Evolutionary conservation across 2,113 vertebrate species (phyloP).

Genomic region (Thunnus maccoyii): DNA sequence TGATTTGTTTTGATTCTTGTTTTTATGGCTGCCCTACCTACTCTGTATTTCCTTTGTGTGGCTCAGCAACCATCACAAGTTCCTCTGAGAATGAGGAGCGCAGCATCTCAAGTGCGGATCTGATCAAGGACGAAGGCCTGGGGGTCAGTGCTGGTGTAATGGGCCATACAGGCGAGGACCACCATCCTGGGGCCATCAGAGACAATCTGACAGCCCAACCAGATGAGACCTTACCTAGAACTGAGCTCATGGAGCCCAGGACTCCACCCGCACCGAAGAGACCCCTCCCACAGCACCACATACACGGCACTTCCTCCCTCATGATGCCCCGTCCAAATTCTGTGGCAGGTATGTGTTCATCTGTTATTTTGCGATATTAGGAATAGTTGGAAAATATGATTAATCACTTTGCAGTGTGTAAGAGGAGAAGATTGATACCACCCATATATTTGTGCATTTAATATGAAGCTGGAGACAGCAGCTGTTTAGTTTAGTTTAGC

Average conservation of each 20-base stretch:
- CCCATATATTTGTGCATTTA: not conserved
- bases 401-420: not conserved
- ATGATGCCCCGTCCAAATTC: slow-evolving; percentile 97
- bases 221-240: slow-evolving; percentile 66
- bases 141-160: slow-evolving; percentile 70
- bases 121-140: slow-evolving; percentile 90
- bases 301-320: slow-evolving; percentile 88
- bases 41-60: slow-evolving; percentile 29
- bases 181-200: slow-evolving; percentile 86
- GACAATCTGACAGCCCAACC: slow-evolving; percentile 77
- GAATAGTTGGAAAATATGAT: not conserved
- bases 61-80: slow-evolving; percentile 94
- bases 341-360: slow-evolving; percentile 91
- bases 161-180: slow-evolving; percentile 82
- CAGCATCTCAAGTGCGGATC: slow-evolving; percentile 92
- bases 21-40: slow-evolving; percentile 3
- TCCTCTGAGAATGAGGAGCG: slow-evolving; percentile 98
- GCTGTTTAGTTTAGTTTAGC: not conserved
- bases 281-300: slow-evolving; percentile 83
- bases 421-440: not conserved
- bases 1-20: not conserved
- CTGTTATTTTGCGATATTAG: not conserved
- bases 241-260: slow-evolving; percentile 68
- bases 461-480: not conserved
- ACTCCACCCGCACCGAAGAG: slow-evolving; percentile 81